Base-by-base conservation (phyloP, 2,888 invertebrate species). In the Branchipolynoe longqiensis region DNA sequence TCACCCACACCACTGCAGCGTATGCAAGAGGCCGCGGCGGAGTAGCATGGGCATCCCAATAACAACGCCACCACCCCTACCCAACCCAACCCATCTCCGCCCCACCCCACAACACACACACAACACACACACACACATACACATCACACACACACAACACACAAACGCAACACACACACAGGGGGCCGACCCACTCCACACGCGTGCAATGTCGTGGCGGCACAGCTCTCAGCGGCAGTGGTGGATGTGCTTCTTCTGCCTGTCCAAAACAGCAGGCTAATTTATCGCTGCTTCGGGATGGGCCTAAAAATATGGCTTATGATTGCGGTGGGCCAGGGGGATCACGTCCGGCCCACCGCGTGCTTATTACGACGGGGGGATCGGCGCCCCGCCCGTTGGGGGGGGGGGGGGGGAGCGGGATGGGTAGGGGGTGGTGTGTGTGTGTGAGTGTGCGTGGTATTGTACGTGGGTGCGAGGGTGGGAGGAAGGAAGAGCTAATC, bases 271-370 rank as follows among this genome's bases (percentile, higher is more conserved):
- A 78, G 48, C 78, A 54, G 54, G 54, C 48, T 78, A 78, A 78
- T 78, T 78, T 78, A 78, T 78, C 41, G 54, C 48, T 48, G 78
- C 78, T 54, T 28, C 41, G 33, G 78, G 78, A 78, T 78, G 78
- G 54, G 78, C 48, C 78, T 41, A 54, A 78, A 78, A 78, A 78
- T 78, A 78, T 78, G 54, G 48, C 78, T 78, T 78, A 78, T 78
- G 78, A 78, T 78, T 78, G 78, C 78, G 48, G 54, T 28, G 54
- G 78, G 48, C 48, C 78, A 41, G 25, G 14, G 41, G 73, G 78
- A 78, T 78, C 78, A 78, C 78, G 78, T 78, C 41, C 48, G 28
- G 48, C 6, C 41, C 28, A 18, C 78, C 78, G 54, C 31, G 41
- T 28, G 28, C 54, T 78, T 48, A 31, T 78, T 48, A 41, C 41